These are phyloP conservation scores for Drosophila mayri DNA, from an alignment of 1,140 invertebrate genomes.

Conservation along the genomic window DNA sequence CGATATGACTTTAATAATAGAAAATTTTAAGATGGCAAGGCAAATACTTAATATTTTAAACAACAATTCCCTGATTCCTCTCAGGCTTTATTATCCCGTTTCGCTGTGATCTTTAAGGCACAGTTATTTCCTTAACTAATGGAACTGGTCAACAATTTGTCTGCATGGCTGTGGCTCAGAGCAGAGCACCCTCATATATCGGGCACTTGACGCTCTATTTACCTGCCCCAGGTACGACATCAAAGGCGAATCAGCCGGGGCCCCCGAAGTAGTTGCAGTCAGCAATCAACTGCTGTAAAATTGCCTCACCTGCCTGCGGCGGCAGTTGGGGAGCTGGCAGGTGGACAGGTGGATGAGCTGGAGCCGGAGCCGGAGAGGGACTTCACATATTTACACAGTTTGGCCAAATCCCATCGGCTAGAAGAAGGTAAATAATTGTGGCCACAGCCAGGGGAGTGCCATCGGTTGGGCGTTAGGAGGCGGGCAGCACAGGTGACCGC, in stretches of 20 bases:
- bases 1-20: no score
- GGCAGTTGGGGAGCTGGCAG: conserved; percentile 5
- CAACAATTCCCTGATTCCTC: no score
- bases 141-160: conserved; percentile 12
- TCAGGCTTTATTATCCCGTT: background rate
- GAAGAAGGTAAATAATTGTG: conserved; percentile 61
- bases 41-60: no score
- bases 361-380: background rate
- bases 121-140: conserved; percentile 11
- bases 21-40: no score
- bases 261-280: conserved; percentile 27
- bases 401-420: conserved; percentile 55
- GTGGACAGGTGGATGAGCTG: conserved; percentile 1
- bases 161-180: conserved; percentile 7
- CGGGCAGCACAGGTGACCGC: conserved; percentile 1
- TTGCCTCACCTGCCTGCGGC: conserved; percentile 24
- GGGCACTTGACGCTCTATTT: conserved; percentile 35
- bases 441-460: conserved; percentile 40
- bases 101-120: background rate
- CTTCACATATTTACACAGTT: conserved; percentile 62
- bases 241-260: conserved; percentile 31
- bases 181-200: conserved; percentile 24
- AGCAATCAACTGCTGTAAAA: conserved; percentile 52
- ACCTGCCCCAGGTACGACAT: conserved; percentile 36
- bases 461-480: background rate